Evolutionary conservation across 2,113 vertebrate species (phyloP).

Genomic region (Thymallus thymallus): DNA sequence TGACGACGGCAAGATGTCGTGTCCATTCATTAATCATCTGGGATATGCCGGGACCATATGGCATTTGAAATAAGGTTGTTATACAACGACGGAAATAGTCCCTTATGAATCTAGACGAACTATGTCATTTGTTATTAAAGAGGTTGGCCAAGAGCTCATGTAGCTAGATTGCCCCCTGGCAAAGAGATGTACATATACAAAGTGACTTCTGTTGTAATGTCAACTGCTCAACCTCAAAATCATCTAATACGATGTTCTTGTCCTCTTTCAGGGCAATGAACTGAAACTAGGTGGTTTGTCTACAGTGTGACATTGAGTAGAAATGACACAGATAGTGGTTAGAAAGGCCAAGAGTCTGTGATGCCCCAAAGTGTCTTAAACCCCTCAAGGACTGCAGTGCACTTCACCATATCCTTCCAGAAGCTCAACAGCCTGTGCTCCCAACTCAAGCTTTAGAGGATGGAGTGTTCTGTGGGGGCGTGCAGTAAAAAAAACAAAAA

Average conservation of each 20-base stretch:
- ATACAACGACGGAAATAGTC: conserved; percentile 44
- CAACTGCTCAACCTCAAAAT: background rate
- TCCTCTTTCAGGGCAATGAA: too few species aligned
- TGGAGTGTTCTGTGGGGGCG: too few species aligned
- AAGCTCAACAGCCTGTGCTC: too few species aligned
- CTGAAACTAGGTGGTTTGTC: too few species aligned
- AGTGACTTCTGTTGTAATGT: background rate
- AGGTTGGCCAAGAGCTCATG: conserved; percentile 15
- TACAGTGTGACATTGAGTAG: background rate
- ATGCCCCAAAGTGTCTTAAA: background rate
- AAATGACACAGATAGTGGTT: conserved; percentile 25
- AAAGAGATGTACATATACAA: background rate
- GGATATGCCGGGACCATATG: conserved; percentile 59
- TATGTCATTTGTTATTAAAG: conserved; percentile 29
- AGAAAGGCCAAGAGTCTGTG: conserved; percentile 10
- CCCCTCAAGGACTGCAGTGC: too few species aligned
- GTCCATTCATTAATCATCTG: conserved; percentile 53
- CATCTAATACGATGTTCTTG: too few species aligned
- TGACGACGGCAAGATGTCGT: background rate
- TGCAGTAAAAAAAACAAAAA: too few species aligned
- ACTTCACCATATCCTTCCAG: too few species aligned
- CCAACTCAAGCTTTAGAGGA: too few species aligned
- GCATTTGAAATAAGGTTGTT: conserved; percentile 55
- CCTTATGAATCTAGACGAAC: conserved; percentile 30
- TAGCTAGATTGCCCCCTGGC: background rate